These are phyloP conservation scores for Galaxea fascicularis DNA, from an alignment of 92 coral and sea anemone genomes.

Conservation along the genomic window DNA sequence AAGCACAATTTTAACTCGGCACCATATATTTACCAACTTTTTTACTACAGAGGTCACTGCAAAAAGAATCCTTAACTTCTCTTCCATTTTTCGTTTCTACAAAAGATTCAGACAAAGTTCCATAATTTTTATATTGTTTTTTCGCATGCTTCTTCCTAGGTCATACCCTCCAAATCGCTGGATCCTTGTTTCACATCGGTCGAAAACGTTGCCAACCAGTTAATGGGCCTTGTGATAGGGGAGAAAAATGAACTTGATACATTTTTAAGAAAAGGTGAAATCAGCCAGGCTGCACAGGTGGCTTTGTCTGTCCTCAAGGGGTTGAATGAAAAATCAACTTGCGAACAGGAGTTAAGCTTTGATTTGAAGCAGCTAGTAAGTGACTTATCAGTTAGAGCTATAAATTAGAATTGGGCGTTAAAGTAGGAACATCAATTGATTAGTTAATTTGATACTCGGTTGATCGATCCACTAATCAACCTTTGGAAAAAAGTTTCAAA, in stretches of 20 bases:
- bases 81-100: too few relatives aligned
- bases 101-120: neutral
- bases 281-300: conserved; percentile 30
- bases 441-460: too few relatives aligned
- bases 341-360: conserved; percentile 2
- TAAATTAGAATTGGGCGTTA: too few relatives aligned
- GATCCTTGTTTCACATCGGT: conserved; percentile 24
- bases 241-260: conserved; percentile 3
- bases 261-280: conserved; percentile 30
- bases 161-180: neutral
- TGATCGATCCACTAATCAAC: too few relatives aligned
- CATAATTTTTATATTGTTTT: neutral
- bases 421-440: too few relatives aligned
- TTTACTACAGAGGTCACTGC: too few relatives aligned
- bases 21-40: too few relatives aligned
- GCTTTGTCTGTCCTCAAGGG: conserved; percentile 24
- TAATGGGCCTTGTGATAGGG: conserved; percentile 18
- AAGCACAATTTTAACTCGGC: too few relatives aligned
- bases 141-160: neutral
- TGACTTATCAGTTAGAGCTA: too few relatives aligned
- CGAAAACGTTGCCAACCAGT: conserved; percentile 1
- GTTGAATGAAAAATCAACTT: conserved; percentile 2
- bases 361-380: conserved; percentile 9
- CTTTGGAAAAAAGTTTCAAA: too few relatives aligned
- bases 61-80: too few relatives aligned